phyloP scores from a whole-genome alignment of 2,113 vertebrate species.

The Seriola dumerili region DNA sequence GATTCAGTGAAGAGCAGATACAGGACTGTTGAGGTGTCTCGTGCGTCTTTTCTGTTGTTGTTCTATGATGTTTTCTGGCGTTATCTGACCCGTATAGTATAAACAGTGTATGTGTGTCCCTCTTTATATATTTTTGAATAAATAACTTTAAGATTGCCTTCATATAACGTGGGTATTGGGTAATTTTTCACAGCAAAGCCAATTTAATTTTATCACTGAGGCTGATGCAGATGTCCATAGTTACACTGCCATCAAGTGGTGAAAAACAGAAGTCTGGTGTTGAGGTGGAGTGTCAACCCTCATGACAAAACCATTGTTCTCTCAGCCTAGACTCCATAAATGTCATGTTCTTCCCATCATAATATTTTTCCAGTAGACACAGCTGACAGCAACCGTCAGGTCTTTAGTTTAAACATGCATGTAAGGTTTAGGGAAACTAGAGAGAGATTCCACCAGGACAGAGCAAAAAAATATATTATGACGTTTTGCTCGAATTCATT shows the following conservation, averaged over 20 bases:
- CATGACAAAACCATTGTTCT: constrained; percentile 17
- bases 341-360: not conserved
- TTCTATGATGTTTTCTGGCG: no score
- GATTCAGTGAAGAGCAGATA: not conserved
- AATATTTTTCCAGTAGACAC: not conserved
- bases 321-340: not conserved
- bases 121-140: not conserved
- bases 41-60: not conserved
- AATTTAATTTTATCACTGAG: constrained; percentile 6
- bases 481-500: not conserved
- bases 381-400: not conserved
- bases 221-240: constrained; percentile 48
- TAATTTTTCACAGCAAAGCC: constrained; percentile 3
- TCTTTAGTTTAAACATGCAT: not conserved
- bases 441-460: not conserved
- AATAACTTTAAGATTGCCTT: not conserved
- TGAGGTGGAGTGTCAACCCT: not conserved
- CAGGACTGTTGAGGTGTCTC: not conserved
- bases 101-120: not conserved
- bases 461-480: not conserved
- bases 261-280: not conserved
- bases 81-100: not conserved
- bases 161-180: not conserved
- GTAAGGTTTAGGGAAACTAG: not conserved
- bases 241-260: constrained; percentile 80